Evolutionary conservation across 2,888 invertebrate genomes (phyloP), one percentile per base, ranked within the genome.

Genomic region (Apotomis turbidana): DNA sequence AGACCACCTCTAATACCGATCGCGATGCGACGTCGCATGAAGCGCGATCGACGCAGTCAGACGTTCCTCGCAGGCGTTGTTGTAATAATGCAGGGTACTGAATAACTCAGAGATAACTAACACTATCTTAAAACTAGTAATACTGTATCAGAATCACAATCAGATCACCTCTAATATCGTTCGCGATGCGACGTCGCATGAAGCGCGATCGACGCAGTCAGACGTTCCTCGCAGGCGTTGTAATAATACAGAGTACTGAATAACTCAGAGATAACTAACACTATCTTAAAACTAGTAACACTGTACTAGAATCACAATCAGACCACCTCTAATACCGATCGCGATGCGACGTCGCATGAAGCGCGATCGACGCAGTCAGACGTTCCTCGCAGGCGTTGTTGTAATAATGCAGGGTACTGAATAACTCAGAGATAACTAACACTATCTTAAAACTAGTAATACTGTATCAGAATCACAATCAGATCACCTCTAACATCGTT

Each of bases 1-100:
- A 71, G 54, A 46, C 38, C 46, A 60, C 60, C 71, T 71, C 71
- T 66, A 71, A 71, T 66, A 55, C 60, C 60, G 66, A 66, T 68
- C 6, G 70, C 46, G 59, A 55, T 38, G 66, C 66, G 66, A 66
- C 71, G 71, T 52, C 60, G 55, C 71, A 58, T 60, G 67, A 62
- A 61, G 71, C 71, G 67, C 13, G 61, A 68, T 62, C 67, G 67
- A 13, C 54, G 66, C 59, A 41, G 41, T 41, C 66, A 54, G 54
- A 54, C 71, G 51, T 61, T 55, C 41, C 51, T 51, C 49, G 27
- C 57, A 61, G 61, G 67, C 67, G 61, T 27, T n/a, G n/a, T n/a
- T 57, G 51, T 12, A 10, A 51, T 51, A 15, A 51, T 27, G 41
- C 49, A 67, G 67, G n/a, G 15, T 71, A 61, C 46, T 8, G 6